Evolutionary conservation across 2,888 invertebrate species (phyloP).

Genomic region (Cheilosia soror): DNA sequence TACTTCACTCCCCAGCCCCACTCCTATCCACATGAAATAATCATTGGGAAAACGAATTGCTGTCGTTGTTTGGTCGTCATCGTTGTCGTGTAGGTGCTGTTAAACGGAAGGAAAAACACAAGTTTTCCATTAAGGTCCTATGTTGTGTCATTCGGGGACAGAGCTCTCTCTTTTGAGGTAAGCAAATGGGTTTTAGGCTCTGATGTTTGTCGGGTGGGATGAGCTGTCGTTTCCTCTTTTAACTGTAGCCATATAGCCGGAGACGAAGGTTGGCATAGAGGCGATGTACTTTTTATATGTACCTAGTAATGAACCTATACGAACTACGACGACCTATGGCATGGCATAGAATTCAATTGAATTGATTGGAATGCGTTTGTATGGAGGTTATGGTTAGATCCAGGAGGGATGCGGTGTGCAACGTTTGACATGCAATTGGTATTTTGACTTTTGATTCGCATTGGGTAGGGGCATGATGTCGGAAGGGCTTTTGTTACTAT

Average conservation of each 20-base stretch:
- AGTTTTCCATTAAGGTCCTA: slow-evolving; percentile 72
- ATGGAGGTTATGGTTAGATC: neutral
- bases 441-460: slow-evolving; percentile 47
- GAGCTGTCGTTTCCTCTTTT: slow-evolving; percentile 9
- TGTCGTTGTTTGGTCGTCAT: slow-evolving; percentile 57
- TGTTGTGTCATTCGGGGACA: slow-evolving; percentile 53
- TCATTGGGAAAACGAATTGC: slow-evolving; percentile 72
- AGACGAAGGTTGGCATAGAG: slow-evolving; percentile 7
- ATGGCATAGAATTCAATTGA: slow-evolving; percentile 43
- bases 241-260: slow-evolving; percentile 9
- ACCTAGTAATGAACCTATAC: slow-evolving; percentile 12
- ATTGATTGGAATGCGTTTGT: slow-evolving; percentile 66
- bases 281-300: slow-evolving; percentile 15
- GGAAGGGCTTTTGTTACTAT: slow-evolving; percentile 17
- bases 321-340: slow-evolving; percentile 2
- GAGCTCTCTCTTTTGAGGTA: slow-evolving; percentile 24
- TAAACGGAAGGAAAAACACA: slow-evolving; percentile 73
- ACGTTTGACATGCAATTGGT: slow-evolving; percentile 42
- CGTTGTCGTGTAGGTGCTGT: slow-evolving; percentile 62
- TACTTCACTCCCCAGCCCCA: neutral
- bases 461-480: slow-evolving; percentile 7
- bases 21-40: slow-evolving; percentile 50
- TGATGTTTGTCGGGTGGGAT: neutral
- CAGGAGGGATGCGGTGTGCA: neutral
- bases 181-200: slow-evolving; percentile 45